Percentiles rank a stretch among this genome's conserved stretches.
phyloP scores from a whole-genome alignment of 2,888 invertebrate genomes.

The Leptopterna dolabrata region DNA sequence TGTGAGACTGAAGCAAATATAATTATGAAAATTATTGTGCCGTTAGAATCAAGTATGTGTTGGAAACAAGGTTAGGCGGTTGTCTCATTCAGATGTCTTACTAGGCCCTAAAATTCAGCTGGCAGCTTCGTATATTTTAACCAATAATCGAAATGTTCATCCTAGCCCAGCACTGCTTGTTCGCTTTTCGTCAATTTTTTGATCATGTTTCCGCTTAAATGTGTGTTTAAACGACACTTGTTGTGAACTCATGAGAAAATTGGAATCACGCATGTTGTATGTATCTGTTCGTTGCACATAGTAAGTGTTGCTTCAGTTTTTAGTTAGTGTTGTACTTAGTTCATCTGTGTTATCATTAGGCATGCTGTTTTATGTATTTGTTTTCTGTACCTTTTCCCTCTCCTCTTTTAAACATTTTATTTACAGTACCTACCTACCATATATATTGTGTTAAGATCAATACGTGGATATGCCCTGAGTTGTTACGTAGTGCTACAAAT shows the following conservation, averaged over 20 bases:
- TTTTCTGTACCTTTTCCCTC: background rate
- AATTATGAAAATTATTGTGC: no score
- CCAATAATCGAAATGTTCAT: background rate
- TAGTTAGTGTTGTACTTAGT: background rate
- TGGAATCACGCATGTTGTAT: background rate
- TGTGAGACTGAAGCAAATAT: no score
- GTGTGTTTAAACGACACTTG: background rate
- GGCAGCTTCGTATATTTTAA: conserved; percentile 16
- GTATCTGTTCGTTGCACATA: background rate
- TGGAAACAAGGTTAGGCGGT: no score
- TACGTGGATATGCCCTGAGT: no score
- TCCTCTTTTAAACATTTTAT: background rate
- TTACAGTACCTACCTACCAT: no score
- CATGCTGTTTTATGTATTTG: background rate
- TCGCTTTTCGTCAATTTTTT: background rate
- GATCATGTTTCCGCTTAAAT: background rate
- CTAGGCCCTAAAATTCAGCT: no score
- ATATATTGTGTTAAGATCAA: no score
- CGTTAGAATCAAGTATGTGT: no score
- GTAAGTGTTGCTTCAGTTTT: background rate
- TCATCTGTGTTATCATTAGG: background rate
- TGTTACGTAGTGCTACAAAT: no score
- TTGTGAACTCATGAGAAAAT: background rate
- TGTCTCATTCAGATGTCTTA: no score
- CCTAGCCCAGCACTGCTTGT: conserved; percentile 50